Percentiles rank a stretch among this genome's conserved stretches.
phyloP scores from a whole-genome alignment of 2,888 invertebrate genomes.

The Conistra vaccinii region DNA sequence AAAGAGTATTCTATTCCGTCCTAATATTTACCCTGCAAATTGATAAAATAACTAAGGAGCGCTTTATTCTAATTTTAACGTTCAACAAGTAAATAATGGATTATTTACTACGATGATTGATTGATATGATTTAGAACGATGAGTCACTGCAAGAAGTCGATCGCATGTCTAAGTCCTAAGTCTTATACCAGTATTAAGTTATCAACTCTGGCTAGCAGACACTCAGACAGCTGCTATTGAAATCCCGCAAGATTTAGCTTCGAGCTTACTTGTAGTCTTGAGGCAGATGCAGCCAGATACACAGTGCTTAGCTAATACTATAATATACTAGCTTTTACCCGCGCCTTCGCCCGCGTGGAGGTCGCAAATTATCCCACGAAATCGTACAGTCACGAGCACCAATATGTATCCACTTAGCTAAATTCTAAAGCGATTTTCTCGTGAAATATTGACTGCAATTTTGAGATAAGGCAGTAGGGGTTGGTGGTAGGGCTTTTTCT shows the following conservation, averaged over 20 bases:
- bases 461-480: too few species aligned
- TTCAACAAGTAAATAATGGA: not conserved
- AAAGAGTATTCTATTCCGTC: too few species aligned
- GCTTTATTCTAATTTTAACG: not conserved
- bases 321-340: too few species aligned
- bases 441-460: too few species aligned
- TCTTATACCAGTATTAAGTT: slow-evolving; percentile 14
- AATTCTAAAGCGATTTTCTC: too few species aligned
- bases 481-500: too few species aligned
- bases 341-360: too few species aligned
- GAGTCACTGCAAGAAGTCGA: not conserved
- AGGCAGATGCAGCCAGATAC: slow-evolving; percentile 8
- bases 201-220: slow-evolving; percentile 20
- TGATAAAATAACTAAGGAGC: not conserved
- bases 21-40: not conserved
- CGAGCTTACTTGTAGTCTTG: slow-evolving; percentile 9
- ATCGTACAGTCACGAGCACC: too few species aligned
- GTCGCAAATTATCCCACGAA: too few species aligned
- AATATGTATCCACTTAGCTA: too few species aligned
- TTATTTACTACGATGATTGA: too few species aligned
- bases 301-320: not conserved
- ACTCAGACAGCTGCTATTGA: slow-evolving; percentile 3
- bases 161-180: not conserved
- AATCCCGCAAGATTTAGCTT: slow-evolving; percentile 27
- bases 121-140: not conserved